A percentile compares a stretch with the other conserved stretches of the same genome.
Conservation (phyloP, 2,888 invertebrate genomes). For the Drosophila pseudotakahashii region DNA sequence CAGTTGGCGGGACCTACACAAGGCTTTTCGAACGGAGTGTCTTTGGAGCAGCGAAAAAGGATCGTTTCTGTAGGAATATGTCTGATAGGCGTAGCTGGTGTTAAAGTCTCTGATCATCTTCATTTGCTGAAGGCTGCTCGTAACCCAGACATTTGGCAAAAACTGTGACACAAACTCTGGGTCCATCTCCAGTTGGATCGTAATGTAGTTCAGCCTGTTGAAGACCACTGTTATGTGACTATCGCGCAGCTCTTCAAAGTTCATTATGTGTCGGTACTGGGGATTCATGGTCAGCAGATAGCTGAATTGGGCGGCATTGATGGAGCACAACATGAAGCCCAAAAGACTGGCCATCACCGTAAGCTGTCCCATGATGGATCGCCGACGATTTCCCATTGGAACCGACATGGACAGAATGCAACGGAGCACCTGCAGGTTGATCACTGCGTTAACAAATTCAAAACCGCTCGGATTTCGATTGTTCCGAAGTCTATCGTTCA, state of each 20-base stretch:
- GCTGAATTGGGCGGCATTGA: slow-evolving; percentile 25
- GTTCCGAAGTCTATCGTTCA: neutral
- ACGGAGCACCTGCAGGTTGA: neutral
- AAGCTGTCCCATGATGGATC: slow-evolving; percentile 2
- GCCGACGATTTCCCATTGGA: neutral
- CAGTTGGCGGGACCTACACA: slow-evolving; percentile 33
- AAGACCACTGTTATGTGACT: slow-evolving; percentile 44
- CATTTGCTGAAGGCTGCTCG: neutral
- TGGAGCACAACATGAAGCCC: slow-evolving; percentile 16
- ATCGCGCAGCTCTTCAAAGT: slow-evolving; percentile 33
- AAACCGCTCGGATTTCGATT: neutral
- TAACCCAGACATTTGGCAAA: neutral
- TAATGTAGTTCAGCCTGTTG: neutral
- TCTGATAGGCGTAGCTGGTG: slow-evolving; percentile 46
- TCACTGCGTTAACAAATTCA: neutral
- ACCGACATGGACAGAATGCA: slow-evolving; percentile 10
- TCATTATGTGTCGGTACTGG: slow-evolving; percentile 23
- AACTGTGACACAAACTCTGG: neutral
- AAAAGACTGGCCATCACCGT: neutral
- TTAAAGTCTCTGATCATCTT: slow-evolving; percentile 33
- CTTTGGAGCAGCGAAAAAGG: slow-evolving; percentile 24
- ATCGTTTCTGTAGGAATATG: neutral
- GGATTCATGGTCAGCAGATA: slow-evolving; percentile 47
- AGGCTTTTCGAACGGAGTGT: neutral
- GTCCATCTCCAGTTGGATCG: slow-evolving; percentile 1